A percentile compares a stretch with the other conserved stretches of the same genome.
These are phyloP conservation scores for Lutraria rhynchaena DNA, from an alignment of 1,140 invertebrate species.

Conservation along the genomic window DNA sequence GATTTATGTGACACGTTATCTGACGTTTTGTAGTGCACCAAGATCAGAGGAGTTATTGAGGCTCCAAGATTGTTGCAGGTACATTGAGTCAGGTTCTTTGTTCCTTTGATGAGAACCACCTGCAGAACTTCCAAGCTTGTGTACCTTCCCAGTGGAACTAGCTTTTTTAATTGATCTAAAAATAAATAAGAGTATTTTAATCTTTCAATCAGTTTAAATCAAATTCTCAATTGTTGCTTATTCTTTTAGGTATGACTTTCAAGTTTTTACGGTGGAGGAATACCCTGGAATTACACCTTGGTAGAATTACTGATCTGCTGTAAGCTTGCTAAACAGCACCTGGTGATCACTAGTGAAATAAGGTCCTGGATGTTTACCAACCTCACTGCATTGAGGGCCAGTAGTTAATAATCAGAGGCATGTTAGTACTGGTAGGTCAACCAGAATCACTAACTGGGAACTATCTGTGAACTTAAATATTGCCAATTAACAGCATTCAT, in stretches of 20 bases:
- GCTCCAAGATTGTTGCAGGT: constrained; percentile 53
- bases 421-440: too few relatives aligned
- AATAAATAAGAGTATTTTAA: neutral
- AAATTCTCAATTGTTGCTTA: neutral
- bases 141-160: constrained; percentile 27
- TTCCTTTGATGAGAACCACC: neutral
- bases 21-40: constrained; percentile 47
- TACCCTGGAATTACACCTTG: too few relatives aligned
- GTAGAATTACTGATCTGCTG: too few relatives aligned
- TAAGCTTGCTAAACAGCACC: too few relatives aligned
- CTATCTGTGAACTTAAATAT: too few relatives aligned
- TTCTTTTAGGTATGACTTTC: neutral
- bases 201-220: neutral
- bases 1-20: too few relatives aligned
- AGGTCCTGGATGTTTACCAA: too few relatives aligned
- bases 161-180: constrained; percentile 1
- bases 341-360: too few relatives aligned
- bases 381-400: too few relatives aligned
- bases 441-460: too few relatives aligned
- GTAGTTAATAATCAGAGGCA: too few relatives aligned
- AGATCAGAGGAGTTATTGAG: constrained; percentile 42
- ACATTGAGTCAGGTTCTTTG: constrained; percentile 50
- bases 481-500: too few relatives aligned
- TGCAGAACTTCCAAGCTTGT: constrained; percentile 43
- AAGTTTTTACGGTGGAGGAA: neutral